Percentiles rank a stretch among this genome's conserved stretches.
phyloP scores from a whole-genome alignment of 2,888 invertebrate species.

The Teinopalpus imperialis region DNA sequence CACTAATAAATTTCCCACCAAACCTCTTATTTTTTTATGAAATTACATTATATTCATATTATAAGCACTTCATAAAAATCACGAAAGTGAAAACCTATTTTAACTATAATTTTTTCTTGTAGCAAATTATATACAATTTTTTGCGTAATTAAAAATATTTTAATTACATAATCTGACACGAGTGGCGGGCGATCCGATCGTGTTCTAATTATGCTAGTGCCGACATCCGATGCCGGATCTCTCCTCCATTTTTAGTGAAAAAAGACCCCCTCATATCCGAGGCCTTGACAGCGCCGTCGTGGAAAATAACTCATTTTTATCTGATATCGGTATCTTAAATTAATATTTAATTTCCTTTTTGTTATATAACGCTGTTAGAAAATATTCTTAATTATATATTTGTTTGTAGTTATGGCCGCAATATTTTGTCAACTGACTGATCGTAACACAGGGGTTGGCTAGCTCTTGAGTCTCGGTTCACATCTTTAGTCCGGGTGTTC shows the following conservation, averaged over 20 bases:
- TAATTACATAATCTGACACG: slow-evolving; percentile 34
- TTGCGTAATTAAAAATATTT: slow-evolving; percentile 42
- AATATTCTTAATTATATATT: no score
- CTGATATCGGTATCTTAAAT: slow-evolving; percentile 1
- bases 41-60: no score
- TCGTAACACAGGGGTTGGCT: no score
- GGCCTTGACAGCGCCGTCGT: not conserved
- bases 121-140: not conserved
- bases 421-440: no score
- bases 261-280: slow-evolving; percentile 14
- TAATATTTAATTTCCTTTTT: no score
- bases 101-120: not conserved
- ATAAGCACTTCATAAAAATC: no score
- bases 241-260: slow-evolving; percentile 34
- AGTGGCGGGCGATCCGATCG: slow-evolving; percentile 39
- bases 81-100: not conserved
- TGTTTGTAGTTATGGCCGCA: no score
- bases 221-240: slow-evolving; percentile 28
- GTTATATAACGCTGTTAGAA: no score
- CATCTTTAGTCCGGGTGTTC: no score
- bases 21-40: no score
- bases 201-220: slow-evolving; percentile 46
- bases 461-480: no score
- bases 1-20: no score
- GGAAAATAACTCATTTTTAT: slow-evolving; percentile 6